Percentiles rank a stretch among this genome's conserved stretches.
Conservation (phyloP, 2,888 invertebrate species). For the Mechanitis mazaeus region DNA sequence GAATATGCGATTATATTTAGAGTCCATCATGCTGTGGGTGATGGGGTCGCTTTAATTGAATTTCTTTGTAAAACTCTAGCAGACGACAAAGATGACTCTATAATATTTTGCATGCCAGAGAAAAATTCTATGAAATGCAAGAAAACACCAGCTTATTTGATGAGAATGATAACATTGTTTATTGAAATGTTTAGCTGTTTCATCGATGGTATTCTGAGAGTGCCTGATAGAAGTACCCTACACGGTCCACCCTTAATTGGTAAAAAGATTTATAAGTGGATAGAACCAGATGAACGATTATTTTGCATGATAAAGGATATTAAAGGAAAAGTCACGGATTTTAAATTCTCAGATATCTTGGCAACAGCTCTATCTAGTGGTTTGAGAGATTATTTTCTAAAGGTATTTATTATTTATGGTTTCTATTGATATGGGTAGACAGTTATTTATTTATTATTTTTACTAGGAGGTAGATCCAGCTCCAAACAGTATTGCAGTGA, state of each 20-base stretch:
- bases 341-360: slow-evolving; percentile 66
- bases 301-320: slow-evolving; percentile 51
- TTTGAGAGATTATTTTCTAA: slow-evolving; percentile 56
- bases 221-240: slow-evolving; percentile 56
- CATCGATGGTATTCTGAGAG: slow-evolving; percentile 42
- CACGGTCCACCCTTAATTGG: slow-evolving; percentile 64
- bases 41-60: slow-evolving; percentile 70
- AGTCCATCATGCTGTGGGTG: slow-evolving; percentile 74
- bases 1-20: slow-evolving; percentile 68
- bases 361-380: slow-evolving; percentile 66
- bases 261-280: slow-evolving; percentile 61
- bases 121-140: slow-evolving; percentile 22
- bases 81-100: slow-evolving; percentile 49
- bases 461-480: slow-evolving; percentile 40
- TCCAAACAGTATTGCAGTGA: slow-evolving; percentile 49
- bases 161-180: slow-evolving; percentile 41
- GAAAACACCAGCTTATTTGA: slow-evolving; percentile 30
- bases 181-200: slow-evolving; percentile 44
- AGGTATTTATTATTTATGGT: slow-evolving; percentile 39
- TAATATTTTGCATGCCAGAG: slow-evolving; percentile 37
- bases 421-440: background rate
- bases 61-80: slow-evolving; percentile 64
- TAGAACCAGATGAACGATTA: slow-evolving; percentile 49
- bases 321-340: slow-evolving; percentile 42
- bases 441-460: slow-evolving; percentile 17